Evolutionary conservation across 2,113 vertebrate species (phyloP).

Genomic region (Daboia siamensis): DNA sequence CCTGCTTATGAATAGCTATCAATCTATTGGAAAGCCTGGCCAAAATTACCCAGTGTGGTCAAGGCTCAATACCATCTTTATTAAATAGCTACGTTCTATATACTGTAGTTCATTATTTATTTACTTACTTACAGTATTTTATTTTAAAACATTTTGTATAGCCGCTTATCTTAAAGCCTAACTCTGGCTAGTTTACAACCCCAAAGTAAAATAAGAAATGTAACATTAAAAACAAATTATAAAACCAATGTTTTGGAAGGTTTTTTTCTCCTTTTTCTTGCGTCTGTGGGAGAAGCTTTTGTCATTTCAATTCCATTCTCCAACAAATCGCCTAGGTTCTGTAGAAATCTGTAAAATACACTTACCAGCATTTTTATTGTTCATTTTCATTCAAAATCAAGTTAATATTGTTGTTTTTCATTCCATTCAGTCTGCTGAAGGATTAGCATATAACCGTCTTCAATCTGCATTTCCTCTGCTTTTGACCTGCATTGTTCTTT

Average conservation of each 20-base stretch:
- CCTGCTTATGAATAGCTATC: neutral
- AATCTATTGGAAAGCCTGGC: neutral
- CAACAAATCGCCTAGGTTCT: neutral
- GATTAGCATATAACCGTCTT: neutral
- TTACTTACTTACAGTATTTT: neutral
- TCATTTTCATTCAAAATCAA: neutral
- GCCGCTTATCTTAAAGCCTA: neutral
- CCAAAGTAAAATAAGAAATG: neutral
- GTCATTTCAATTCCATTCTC: neutral
- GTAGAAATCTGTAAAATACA: neutral
- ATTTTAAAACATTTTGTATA: neutral
- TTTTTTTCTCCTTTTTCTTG: neutral
- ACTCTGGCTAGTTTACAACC: neutral
- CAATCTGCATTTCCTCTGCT: neutral
- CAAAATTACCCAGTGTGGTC: neutral
- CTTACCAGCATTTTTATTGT: neutral
- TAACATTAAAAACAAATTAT: neutral
- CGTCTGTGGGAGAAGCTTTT: neutral
- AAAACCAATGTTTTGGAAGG: neutral
- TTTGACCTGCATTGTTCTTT: neutral
- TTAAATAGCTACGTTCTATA: neutral
- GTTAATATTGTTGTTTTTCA: neutral
- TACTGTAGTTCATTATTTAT: neutral
- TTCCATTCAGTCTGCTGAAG: neutral
- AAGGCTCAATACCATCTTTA: neutral